phyloP scores from a whole-genome alignment of 2,113 vertebrate species.

The Lates calcarifer region DNA sequence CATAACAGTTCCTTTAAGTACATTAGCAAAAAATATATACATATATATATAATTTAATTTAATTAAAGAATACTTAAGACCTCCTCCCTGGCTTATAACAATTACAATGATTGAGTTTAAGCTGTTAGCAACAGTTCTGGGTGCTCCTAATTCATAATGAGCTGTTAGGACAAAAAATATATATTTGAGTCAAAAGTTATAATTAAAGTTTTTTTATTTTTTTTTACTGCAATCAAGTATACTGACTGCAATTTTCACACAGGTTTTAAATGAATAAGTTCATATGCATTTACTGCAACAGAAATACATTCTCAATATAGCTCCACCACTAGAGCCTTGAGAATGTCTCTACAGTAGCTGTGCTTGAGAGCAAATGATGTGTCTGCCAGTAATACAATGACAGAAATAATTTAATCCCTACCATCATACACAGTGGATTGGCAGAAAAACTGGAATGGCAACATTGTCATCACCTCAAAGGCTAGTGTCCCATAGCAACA shows the following conservation, averaged over 20 bases:
- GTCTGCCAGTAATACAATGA: conserved; percentile 37
- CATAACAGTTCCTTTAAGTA: neutral
- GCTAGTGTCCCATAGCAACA: conserved; percentile 44
- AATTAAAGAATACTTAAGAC: neutral
- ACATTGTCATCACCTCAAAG: conserved; percentile 35
- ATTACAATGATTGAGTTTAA: neutral
- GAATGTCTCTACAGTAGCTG: neutral
- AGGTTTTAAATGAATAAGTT: neutral
- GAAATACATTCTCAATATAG: conserved; percentile 4
- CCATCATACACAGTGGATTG: conserved; percentile 10
- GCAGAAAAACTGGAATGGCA: conserved; percentile 31
- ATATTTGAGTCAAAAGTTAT: neutral
- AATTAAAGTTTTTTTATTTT: conserved; percentile 3
- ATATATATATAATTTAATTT: neutral
- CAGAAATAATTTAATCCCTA: conserved; percentile 47
- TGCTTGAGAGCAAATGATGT: conserved; percentile 18
- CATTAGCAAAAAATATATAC: neutral
- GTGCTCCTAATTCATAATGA: conserved; percentile 10
- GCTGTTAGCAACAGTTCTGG: neutral
- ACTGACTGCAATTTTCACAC: conserved; percentile 3
- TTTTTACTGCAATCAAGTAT: neutral
- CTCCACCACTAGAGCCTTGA: neutral
- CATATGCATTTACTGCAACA: conserved; percentile 1
- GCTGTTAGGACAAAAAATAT: neutral
- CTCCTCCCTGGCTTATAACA: neutral